Percentiles rank a stretch among this genome's conserved stretches.
These are phyloP conservation scores for Sibirionetta formosa DNA, from an alignment of 2,797 vertebrate genomes.

Conservation along the genomic window DNA sequence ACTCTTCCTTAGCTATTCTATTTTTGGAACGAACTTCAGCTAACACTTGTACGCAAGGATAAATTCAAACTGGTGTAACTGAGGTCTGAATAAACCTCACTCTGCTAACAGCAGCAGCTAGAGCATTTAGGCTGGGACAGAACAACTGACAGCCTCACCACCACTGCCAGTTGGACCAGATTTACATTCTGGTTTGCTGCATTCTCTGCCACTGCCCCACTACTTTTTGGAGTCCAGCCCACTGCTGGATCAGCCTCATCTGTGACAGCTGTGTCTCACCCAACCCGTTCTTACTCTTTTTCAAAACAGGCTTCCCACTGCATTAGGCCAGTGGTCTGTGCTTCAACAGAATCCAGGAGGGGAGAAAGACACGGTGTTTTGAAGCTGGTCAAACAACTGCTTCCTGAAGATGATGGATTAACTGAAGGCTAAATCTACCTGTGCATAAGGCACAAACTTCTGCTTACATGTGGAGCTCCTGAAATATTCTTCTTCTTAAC, in stretches of 20 bases:
- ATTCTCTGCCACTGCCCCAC: neutral
- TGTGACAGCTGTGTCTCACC: neutral
- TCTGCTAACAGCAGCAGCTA: neutral
- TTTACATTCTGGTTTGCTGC: rapidly evolving
- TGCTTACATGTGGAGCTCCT: neutral
- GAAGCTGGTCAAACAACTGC: neutral
- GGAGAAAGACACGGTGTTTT: neutral
- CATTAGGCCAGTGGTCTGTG: neutral
- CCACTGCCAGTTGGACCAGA: neutral
- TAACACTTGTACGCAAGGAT: neutral
- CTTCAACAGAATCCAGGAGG: neutral
- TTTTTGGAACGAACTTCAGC: neutral
- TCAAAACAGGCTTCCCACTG: neutral
- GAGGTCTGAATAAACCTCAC: neutral
- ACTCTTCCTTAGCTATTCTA: neutral
- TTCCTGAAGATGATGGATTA: neutral
- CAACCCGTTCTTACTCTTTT: neutral
- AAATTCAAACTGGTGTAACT: neutral
- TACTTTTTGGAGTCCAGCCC: neutral
- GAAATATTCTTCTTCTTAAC: neutral
- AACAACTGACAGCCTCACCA: neutral
- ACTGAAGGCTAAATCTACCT: neutral
- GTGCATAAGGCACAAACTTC: neutral
- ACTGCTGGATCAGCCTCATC: neutral
- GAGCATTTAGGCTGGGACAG: neutral